Evolutionary conservation across 2,888 invertebrate genomes (phyloP), one percentile per base, ranked within the genome.

Genomic region (Oscheius onirici): DNA sequence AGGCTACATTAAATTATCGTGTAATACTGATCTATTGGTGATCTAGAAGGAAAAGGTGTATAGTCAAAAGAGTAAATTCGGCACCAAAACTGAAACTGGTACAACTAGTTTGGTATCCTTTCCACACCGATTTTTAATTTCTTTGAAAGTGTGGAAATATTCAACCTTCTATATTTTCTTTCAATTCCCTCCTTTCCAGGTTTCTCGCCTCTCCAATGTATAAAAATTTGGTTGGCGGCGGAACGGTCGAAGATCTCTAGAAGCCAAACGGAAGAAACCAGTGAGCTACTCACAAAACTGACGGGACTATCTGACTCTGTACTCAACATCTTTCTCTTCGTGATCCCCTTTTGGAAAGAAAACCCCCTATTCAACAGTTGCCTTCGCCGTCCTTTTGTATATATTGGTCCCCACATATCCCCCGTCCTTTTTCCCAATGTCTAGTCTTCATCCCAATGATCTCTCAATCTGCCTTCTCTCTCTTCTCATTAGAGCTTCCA

Each of bases 121-220:
- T n/a, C n/a, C n/a, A n/a, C n/a, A n/a, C n/a, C n/a, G n/a, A n/a
- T n/a, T n/a, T n/a, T n/a, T n/a, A n/a, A n/a, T n/a, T n/a, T n/a
- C n/a, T n/a, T n/a, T n/a, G n/a, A n/a, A n/a, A n/a, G n/a, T n/a
- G n/a, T n/a, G n/a, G n/a, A n/a, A n/a, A n/a, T n/a, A n/a, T n/a
- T n/a, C n/a, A n/a, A n/a, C n/a, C n/a, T n/a, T n/a, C n/a, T n/a
- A n/a, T n/a, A n/a, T n/a, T n/a, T n/a, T n/a, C n/a, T n/a, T n/a
- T n/a, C n/a, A n/a, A n/a, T n/a, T n/a, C n/a, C n/a, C n/a, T n/a
- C n/a, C n/a, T n/a, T 71, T 71, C 20, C 71, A 71, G 81, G 51
- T 87, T 96, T 91, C 92, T 97, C 88, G 94, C 94, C 91, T 96
- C 95, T 83, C 91, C 92, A 87, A 91, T 94, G 87, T 97, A 94